A percentile compares a stretch with the other conserved stretches of the same genome.
phyloP scores from a whole-genome alignment of 1,140 invertebrate species.

The Centruroides sculpturatus region DNA sequence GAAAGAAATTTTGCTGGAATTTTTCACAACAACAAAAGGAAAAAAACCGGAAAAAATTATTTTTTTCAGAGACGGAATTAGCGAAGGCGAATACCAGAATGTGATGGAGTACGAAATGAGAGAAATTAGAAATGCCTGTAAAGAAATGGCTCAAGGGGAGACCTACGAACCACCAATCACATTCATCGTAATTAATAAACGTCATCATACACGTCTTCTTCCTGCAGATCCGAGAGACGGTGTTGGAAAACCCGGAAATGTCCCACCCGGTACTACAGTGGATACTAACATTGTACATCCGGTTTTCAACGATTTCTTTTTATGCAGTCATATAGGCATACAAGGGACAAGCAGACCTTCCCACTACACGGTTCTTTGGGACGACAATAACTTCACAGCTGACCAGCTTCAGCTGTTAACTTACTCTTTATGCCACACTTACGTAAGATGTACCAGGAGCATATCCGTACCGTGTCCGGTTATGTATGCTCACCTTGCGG shows the following conservation, averaged over 20 bases:
- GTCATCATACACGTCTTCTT: constrained; percentile 12
- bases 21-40: not conserved
- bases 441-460: not conserved
- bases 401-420: constrained; percentile 14
- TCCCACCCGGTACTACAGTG: too few relatives aligned
- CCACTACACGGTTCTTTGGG: constrained; percentile 12
- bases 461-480: too few relatives aligned
- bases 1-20: constrained; percentile 31
- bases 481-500: too few relatives aligned
- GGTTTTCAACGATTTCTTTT: constrained; percentile 40
- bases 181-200: constrained; percentile 19
- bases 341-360: constrained; percentile 21
- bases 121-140: constrained; percentile 10
- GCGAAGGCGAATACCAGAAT: constrained; percentile 30
- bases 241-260: constrained; percentile 15
- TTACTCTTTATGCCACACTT: constrained; percentile 18
- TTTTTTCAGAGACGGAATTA: constrained; percentile 33
- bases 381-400: constrained; percentile 9
- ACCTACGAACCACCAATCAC: constrained; percentile 13
- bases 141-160: not conserved
- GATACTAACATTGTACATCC: constrained; percentile 33
- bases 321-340: constrained; percentile 16
- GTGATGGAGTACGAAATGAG: constrained; percentile 19
- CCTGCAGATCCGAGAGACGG: constrained; percentile 14
- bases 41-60: constrained; percentile 26